Evolutionary conservation across 2,888 invertebrate genomes (phyloP).

Genomic region (Encarsia formosa): DNA sequence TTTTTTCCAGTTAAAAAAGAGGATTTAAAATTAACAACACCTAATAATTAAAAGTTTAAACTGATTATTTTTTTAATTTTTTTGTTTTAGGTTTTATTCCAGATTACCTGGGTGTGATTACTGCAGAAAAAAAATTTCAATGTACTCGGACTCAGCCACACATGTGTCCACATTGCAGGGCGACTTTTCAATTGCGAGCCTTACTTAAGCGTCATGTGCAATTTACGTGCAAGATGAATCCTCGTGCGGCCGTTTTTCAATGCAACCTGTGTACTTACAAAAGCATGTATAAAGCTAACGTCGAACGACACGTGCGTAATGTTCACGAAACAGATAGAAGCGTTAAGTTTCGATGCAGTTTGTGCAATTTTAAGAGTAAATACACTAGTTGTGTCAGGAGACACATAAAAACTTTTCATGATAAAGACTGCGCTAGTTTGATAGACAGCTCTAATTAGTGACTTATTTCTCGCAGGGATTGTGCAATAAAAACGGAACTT

Average conservation of each 20-base stretch:
- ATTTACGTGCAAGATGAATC: conserved; percentile 37
- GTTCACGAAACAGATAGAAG: conserved; percentile 39
- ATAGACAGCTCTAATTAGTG: no score
- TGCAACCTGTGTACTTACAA: conserved; percentile 49
- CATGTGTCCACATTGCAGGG: conserved; percentile 38
- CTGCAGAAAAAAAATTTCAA: not conserved
- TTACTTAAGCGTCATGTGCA: conserved; percentile 38
- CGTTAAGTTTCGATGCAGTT: conserved; percentile 37
- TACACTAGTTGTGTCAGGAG: conserved; percentile 45
- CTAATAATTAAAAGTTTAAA: no score
- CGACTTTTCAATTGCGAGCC: conserved; percentile 34
- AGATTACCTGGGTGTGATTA: no score
- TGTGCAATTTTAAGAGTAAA: conserved; percentile 45
- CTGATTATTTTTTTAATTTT: no score
- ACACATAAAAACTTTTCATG: conserved; percentile 43
- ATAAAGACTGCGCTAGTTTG: not conserved
- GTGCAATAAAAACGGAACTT: not conserved
- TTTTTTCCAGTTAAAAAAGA: no score
- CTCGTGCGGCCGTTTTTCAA: conserved; percentile 43
- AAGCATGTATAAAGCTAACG: conserved; percentile 49
- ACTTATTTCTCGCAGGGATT: no score
- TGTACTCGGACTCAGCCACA: conserved; percentile 14
- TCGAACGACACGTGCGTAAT: conserved; percentile 46
- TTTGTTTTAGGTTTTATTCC: no score
- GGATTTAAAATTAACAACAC: no score